Base-by-base conservation (phyloP, 2,113 vertebrate species). In the Elanoides forficatus region DNA sequence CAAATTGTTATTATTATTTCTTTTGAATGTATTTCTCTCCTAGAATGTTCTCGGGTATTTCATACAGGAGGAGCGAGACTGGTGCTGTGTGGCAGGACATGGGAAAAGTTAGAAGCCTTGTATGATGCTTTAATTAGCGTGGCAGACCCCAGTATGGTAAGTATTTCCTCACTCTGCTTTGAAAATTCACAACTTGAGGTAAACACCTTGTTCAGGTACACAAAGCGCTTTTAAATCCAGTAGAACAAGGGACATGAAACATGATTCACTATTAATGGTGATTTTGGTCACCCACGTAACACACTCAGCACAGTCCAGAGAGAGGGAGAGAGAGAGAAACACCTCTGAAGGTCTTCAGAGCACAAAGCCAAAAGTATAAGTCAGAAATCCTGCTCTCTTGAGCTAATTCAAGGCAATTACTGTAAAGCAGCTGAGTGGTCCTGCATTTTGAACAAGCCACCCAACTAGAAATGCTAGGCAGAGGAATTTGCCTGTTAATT, bases 101-200 rank as follows among this genome's bases (percentile, higher is more conserved):
- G 99, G 99, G 99, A 99, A 72, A 99, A 99, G 55, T 96, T 99
- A 34, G 99, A 99, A 97, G 98, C 97, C n/a, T 98, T 99, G 43
- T 98, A 98, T 21, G 98, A 99, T 42, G 96, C 98, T 56, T 96
- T 99, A 95, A 98, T 98, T 26, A 98, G 91, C 1, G 98, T 97
- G 25, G 98, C 99, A 74, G 99, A 99, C 89, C 99, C 99, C 73
- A 98, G 98, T 82, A 97, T 94, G 97, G 99, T 99, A 93, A 97
- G 98, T 85, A 16, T 38, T 86, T 67, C 45, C 42, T 92, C 29
- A 34, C 27, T 53, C 11, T 53, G n/a, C 43, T 92, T 78, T 50
- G 65, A 82, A 76, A 81, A 82, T 43, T 26, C 42, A 47, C 1
- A n/a, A 10, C 21, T 42, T 60, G 58, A 74, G 3, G 5, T 32